phyloP scores from a whole-genome alignment of 1,140 invertebrate species.

The Cotesia chilonis region DNA sequence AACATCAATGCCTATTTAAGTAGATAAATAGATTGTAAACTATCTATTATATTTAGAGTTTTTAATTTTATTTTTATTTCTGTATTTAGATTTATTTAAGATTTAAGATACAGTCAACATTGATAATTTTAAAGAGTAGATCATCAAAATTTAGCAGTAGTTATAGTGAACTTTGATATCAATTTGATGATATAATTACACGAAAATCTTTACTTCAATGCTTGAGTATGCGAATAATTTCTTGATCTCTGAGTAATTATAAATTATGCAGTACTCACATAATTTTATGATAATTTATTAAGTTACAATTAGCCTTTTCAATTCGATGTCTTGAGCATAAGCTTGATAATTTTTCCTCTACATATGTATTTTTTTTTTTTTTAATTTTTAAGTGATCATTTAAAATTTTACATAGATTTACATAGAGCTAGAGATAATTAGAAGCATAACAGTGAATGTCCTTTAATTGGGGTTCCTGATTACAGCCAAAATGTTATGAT shows the following conservation, averaged over 20 bases:
- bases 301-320: slow-evolving; percentile 18
- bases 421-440: slow-evolving; percentile 8
- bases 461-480: slow-evolving; percentile 23
- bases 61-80: neutral
- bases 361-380: neutral
- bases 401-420: slow-evolving; percentile 11
- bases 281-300: slow-evolving; percentile 1
- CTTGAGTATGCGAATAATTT: neutral
- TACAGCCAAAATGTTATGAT: slow-evolving; percentile 16
- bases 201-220: neutral
- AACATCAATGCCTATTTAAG: slow-evolving; percentile 20
- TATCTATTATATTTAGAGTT: too few relatives aligned
- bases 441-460: slow-evolving; percentile 17
- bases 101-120: slow-evolving; percentile 9
- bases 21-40: slow-evolving; percentile 7
- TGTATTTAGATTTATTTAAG: neutral
- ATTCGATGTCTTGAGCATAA: slow-evolving; percentile 26
- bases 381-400: neutral
- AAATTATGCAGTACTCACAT: neutral
- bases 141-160: neutral
- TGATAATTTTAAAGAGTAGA: slow-evolving; percentile 1
- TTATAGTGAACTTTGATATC: slow-evolving; percentile 1
- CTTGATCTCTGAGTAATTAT: neutral
- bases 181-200: neutral
- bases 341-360: slow-evolving; percentile 1